A percentile compares a stretch with the other conserved stretches of the same genome.
These are phyloP conservation scores for Poecilia picta DNA, from an alignment of 2,797 vertebrate genomes.

Conservation along the genomic window DNA sequence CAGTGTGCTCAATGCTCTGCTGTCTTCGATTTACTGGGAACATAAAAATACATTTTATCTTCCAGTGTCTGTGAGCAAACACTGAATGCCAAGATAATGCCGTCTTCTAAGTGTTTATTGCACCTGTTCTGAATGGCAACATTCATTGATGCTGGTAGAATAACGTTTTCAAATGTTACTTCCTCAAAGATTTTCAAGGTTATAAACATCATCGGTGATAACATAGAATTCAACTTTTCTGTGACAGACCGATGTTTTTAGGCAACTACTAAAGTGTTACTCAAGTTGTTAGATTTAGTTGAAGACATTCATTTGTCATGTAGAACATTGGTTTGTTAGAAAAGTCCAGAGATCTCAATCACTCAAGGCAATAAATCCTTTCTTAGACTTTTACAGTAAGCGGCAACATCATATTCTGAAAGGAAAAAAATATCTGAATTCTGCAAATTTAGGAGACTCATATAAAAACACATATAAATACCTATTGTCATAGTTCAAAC, in stretches of 20 bases:
- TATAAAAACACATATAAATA: too few species aligned
- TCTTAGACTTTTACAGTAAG: neutral
- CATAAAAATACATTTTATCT: slow-evolving; percentile 41
- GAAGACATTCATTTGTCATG: neutral
- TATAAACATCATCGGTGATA: neutral
- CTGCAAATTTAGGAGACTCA: too few species aligned
- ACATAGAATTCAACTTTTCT: neutral
- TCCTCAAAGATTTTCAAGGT: slow-evolving; percentile 6
- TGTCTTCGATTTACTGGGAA: slow-evolving; percentile 33
- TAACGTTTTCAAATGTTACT: neutral
- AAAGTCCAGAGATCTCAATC: neutral
- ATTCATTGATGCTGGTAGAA: neutral
- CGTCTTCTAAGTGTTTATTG: slow-evolving; percentile 18
- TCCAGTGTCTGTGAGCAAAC: slow-evolving; percentile 47
- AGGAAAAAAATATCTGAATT: neutral
- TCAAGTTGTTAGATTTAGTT: neutral
- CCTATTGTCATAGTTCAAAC: too few species aligned
- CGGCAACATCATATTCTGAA: neutral
- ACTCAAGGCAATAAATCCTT: neutral
- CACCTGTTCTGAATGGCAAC: slow-evolving; percentile 11
- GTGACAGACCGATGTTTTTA: neutral
- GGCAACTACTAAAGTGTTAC: neutral
- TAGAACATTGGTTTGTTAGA: neutral
- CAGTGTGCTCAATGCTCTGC: slow-evolving; percentile 31
- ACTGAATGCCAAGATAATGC: slow-evolving; percentile 40